A percentile compares a stretch with the other conserved stretches of the same genome.
Conservation (phyloP, 2,888 invertebrate genomes). For the Tolmerus cingulatus region DNA sequence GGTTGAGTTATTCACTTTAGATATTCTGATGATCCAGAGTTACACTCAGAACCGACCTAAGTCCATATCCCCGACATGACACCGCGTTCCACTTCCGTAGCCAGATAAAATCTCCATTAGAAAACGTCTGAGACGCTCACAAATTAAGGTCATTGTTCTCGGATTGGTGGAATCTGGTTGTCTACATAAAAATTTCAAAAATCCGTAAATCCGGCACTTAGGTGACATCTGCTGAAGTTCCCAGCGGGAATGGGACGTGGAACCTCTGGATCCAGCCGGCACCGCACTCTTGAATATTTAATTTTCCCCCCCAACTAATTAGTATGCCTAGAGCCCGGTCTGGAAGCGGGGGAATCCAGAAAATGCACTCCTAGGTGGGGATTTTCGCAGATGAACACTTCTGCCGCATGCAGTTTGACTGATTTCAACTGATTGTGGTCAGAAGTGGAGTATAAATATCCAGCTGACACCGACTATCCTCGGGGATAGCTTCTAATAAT, state of each 20-base stretch:
- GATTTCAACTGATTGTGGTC: not conserved
- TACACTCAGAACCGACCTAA: not conserved
- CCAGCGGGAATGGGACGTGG: not conserved
- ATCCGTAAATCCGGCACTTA: conserved; percentile 33
- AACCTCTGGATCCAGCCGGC: not conserved
- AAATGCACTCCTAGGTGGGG: not conserved
- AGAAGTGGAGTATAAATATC: not conserved
- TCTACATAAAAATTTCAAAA: conserved; percentile 20
- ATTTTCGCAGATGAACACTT: conserved; percentile 6
- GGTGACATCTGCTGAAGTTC: conserved; percentile 9
- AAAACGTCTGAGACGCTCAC: not conserved
- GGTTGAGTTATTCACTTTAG: not conserved
- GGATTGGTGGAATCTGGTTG: not conserved
- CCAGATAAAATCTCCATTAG: conserved; percentile 1
- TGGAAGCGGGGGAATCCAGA: not conserved
- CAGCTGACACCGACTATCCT: not conserved
- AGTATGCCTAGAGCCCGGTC: not conserved
- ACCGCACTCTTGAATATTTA: conserved; percentile 9
- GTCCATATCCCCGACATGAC: not conserved
- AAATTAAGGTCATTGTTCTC: conserved; percentile 33
- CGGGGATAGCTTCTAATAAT: not conserved
- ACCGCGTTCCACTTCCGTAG: not conserved
- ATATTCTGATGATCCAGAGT: not conserved
- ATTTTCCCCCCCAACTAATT: conserved; percentile 7
- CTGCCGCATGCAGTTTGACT: conserved; percentile 15